Conservation (phyloP, 2,113 vertebrate species). For the Oryzias woworae region DNA sequence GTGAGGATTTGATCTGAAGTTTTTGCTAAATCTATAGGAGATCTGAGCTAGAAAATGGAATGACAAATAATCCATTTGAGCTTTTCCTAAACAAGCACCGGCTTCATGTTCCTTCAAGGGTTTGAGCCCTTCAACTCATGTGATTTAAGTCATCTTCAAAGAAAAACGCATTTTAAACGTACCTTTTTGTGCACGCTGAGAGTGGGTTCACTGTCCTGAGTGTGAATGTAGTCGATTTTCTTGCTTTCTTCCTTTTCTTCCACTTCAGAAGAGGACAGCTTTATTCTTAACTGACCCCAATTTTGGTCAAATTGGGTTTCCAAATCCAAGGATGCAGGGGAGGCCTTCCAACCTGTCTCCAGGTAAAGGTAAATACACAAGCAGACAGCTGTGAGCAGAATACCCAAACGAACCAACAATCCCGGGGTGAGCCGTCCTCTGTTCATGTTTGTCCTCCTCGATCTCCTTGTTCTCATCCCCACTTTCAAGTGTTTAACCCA, state of each 20-base stretch:
- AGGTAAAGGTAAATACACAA: conserved; percentile 70
- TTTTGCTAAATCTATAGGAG: neutral
- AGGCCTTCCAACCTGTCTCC: conserved; percentile 40
- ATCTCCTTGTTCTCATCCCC: conserved; percentile 23
- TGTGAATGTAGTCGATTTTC: conserved; percentile 39
- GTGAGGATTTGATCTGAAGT: conserved; percentile 4
- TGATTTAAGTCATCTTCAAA: conserved; percentile 28
- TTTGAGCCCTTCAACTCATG: conserved; percentile 37
- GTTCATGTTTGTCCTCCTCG: conserved; percentile 50
- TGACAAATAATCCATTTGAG: conserved; percentile 5
- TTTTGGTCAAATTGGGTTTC: conserved; percentile 21
- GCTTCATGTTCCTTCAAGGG: conserved; percentile 48
- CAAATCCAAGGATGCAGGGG: conserved; percentile 15
- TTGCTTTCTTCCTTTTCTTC: conserved; percentile 20
- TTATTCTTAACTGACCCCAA: conserved; percentile 15
- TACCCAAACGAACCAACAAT: conserved; percentile 55
- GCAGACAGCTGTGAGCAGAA: conserved; percentile 56
- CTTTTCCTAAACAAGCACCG: conserved; percentile 30
- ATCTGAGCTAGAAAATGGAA: neutral
- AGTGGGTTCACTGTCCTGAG: conserved; percentile 28
- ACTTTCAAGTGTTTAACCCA: conserved; percentile 36
- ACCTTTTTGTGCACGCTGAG: conserved; percentile 68
- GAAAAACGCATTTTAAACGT: conserved; percentile 25
- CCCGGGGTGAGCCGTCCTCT: conserved; percentile 46
- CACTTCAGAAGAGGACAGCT: conserved; percentile 6